Conservation (phyloP, 2,113 vertebrate genomes). For the Chitala chitala region DNA sequence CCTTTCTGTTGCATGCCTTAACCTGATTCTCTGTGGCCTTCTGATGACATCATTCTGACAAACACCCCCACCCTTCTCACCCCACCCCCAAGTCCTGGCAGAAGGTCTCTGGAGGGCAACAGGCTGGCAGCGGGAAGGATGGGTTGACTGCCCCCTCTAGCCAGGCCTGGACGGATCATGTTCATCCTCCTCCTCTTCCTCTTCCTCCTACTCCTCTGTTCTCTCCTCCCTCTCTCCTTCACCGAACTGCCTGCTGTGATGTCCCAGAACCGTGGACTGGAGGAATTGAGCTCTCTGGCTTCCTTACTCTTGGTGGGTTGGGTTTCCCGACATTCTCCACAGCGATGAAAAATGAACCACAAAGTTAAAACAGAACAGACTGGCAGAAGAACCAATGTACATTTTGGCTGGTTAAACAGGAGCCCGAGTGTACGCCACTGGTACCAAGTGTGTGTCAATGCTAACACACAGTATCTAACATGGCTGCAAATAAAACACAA, state of each 20-base stretch:
- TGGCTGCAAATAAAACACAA: too few species aligned
- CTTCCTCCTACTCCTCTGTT: conserved; percentile 17
- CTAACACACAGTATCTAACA: too few species aligned
- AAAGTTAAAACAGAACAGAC: too few species aligned
- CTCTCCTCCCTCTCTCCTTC: conserved; percentile 6
- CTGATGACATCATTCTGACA: conserved; percentile 21
- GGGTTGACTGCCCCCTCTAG: conserved; percentile 50
- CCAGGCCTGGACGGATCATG: conserved; percentile 55
- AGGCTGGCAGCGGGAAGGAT: conserved; percentile 60
- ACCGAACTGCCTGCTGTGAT: background rate
- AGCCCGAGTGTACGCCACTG: too few species aligned
- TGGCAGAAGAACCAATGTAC: too few species aligned
- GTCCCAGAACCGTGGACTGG: background rate
- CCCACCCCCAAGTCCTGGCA: conserved; percentile 52
- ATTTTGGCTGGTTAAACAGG: too few species aligned
- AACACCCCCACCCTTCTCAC: conserved; percentile 22
- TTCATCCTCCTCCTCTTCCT: conserved; percentile 16
- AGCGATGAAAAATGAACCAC: too few species aligned
- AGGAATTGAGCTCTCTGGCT: background rate
- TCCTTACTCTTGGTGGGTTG: too few species aligned
- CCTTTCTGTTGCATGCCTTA: conserved; percentile 1
- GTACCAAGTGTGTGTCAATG: too few species aligned
- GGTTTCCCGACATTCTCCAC: too few species aligned
- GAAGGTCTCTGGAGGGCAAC: conserved; percentile 72
- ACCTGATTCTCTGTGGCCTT: conserved; percentile 13